These are phyloP conservation scores for Heterotis niloticus DNA, from an alignment of 2,113 vertebrate species.

Conservation along the genomic window DNA sequence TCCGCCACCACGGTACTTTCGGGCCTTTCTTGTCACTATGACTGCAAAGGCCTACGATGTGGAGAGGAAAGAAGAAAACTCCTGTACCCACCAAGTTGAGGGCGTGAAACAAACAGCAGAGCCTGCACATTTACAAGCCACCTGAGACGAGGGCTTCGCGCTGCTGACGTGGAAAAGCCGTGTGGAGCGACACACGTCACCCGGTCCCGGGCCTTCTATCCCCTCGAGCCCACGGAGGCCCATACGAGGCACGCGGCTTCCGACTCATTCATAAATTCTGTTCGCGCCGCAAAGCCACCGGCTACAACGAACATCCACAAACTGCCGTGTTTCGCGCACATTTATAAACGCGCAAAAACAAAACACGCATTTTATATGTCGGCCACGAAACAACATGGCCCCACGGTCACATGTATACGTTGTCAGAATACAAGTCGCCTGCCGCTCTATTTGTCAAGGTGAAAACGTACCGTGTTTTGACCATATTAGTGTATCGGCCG, in stretches of 20 bases:
- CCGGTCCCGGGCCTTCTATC: not conserved
- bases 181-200: slow-evolving; percentile 19
- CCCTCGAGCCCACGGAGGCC: not conserved
- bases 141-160: slow-evolving; percentile 23
- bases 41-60: slow-evolving; percentile 42
- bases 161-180: slow-evolving; percentile 42
- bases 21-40: slow-evolving; percentile 27
- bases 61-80: slow-evolving; percentile 22
- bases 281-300: not conserved
- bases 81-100: not conserved
- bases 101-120: slow-evolving; percentile 7
- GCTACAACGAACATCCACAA: not conserved
- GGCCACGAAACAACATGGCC: not conserved
- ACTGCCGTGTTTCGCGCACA: not conserved
- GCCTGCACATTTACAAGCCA: slow-evolving; percentile 21
- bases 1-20: slow-evolving; percentile 25
- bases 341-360: not conserved
- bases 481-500: not conserved
- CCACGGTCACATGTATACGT: too few species aligned
- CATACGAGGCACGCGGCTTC: slow-evolving; percentile 27
- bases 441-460: not conserved
- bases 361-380: not conserved
- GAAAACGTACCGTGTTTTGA: not conserved
- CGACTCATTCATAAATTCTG: not conserved
- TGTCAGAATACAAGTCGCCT: not conserved